These are phyloP conservation scores for Cheilosia urbana DNA, from an alignment of 2,888 invertebrate genomes.

Conservation along the genomic window DNA sequence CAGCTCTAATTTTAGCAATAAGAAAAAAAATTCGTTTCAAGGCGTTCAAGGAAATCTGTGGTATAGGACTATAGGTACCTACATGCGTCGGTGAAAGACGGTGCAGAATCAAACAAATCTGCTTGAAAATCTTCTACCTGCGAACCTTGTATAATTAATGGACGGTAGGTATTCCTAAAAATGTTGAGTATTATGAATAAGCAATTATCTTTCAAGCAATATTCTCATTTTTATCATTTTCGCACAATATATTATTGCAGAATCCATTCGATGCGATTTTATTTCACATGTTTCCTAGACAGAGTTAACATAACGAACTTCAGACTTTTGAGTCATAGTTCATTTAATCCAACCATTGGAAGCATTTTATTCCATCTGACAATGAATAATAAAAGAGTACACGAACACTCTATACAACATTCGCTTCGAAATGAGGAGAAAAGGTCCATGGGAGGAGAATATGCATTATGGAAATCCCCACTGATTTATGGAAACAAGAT, in stretches of 20 bases:
- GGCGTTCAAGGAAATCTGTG: too few relatives aligned
- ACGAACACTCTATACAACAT: neutral
- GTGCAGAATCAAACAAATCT: too few relatives aligned
- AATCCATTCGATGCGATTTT: neutral
- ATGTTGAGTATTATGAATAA: too few relatives aligned
- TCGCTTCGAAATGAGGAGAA: neutral
- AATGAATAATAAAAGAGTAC: constrained; percentile 24
- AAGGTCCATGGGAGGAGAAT: neutral
- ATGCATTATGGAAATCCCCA: constrained; percentile 20
- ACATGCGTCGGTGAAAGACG: too few relatives aligned
- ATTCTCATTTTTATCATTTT: neutral
- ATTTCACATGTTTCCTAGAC: neutral
- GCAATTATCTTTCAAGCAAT: neutral
- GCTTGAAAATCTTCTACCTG: too few relatives aligned
- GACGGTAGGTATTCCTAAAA: too few relatives aligned
- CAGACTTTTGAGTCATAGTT: neutral
- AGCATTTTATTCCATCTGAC: neutral
- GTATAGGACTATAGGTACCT: too few relatives aligned
- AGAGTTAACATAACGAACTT: neutral
- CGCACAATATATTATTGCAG: neutral
- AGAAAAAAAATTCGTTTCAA: too few relatives aligned
- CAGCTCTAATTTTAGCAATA: too few relatives aligned
- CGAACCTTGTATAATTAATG: too few relatives aligned
- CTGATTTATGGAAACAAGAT: constrained; percentile 27
- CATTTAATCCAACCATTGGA: too few relatives aligned